Base-by-base conservation (phyloP, 2,113 vertebrate genomes). In the Sylvia atricapilla region DNA sequence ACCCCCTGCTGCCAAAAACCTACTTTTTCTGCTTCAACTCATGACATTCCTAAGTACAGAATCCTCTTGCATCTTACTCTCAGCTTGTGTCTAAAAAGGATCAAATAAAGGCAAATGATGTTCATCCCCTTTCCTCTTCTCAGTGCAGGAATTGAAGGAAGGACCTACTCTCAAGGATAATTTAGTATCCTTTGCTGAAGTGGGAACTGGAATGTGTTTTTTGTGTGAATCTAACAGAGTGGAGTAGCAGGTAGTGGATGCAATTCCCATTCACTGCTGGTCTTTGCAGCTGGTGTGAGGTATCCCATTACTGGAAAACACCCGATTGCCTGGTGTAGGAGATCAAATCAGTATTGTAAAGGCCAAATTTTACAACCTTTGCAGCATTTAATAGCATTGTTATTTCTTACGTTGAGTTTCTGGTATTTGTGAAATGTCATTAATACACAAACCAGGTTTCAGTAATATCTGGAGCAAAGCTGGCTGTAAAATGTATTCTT, bases 1-100 rank as follows among this genome's bases (percentile, higher is more conserved):
- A 35, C 21, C 6, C 15, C 6, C 19, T 2, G 8, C 7, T 5
- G 2, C 31, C 11, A 5, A 13, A 77, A 55, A 8, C 23, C 6
- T n/a, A 18, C 6, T 10, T 64, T 47, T 68, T n/a, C 31, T 83
- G 18, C 64, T 84, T 79, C 33, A 78, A 13, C 12, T 59, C 15
- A 6, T 39, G 16, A 15, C 19, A 52, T 60, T 78, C 21, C 47
- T 12, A 69, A 39, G 19, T 47, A 21, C 27, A 67, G 68, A 90
- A 67, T 50, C 27, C 33, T 86, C 59, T 70, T 59, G 30, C 3
- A 31, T 78, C 24, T 75, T 77, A 35, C 15, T 70, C 23, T 80
- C 55, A 46, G 6, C 6, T 66, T 55, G 3, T 62, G 13, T 86
- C 35, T 64, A 17, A 70, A 85, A 82, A n/a, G 12, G 19, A 37